Evolutionary conservation across 1,140 invertebrate genomes (phyloP).

Genomic region (Eufriesea mexicana): DNA sequence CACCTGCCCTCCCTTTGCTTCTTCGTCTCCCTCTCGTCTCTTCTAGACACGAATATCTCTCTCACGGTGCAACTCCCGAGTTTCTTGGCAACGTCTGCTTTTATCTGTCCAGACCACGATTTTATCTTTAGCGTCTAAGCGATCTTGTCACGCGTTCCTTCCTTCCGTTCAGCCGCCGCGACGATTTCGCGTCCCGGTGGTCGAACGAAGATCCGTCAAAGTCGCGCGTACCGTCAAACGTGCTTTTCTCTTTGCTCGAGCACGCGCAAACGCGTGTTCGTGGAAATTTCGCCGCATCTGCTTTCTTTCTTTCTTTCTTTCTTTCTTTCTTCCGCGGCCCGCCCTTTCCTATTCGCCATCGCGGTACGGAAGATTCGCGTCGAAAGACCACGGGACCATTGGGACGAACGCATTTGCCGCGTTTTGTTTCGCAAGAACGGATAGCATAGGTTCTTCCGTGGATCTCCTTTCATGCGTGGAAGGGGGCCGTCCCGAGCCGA

Average conservation of each 20-base stretch:
- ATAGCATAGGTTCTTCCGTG: slow-evolving; percentile 13
- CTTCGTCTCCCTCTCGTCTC: neutral
- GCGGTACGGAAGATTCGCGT: too few relatives aligned
- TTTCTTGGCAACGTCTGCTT: neutral
- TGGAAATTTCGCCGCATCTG: too few relatives aligned
- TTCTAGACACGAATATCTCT: slow-evolving; percentile 4
- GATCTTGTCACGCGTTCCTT: neutral
- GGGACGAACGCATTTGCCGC: too few relatives aligned
- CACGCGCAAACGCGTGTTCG: too few relatives aligned
- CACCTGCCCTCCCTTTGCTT: slow-evolving; percentile 69
- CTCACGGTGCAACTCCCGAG: neutral
- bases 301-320: too few relatives aligned
- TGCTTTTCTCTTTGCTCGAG: too few relatives aligned
- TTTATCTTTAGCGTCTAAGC: neutral
- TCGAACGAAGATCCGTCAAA: too few relatives aligned
- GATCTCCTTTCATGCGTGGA: slow-evolving; percentile 26
- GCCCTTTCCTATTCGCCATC: too few relatives aligned
- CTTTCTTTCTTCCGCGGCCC: too few relatives aligned
- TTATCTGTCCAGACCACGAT: slow-evolving; percentile 1
- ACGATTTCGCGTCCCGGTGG: too few relatives aligned
- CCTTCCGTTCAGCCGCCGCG: neutral
- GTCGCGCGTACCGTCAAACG: too few relatives aligned
- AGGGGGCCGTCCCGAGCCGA: slow-evolving; percentile 10
- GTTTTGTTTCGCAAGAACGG: slow-evolving; percentile 12
- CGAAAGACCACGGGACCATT: too few relatives aligned